phyloP scores from a whole-genome alignment of 1,140 invertebrate species.

The Heliconius nattereri region DNA sequence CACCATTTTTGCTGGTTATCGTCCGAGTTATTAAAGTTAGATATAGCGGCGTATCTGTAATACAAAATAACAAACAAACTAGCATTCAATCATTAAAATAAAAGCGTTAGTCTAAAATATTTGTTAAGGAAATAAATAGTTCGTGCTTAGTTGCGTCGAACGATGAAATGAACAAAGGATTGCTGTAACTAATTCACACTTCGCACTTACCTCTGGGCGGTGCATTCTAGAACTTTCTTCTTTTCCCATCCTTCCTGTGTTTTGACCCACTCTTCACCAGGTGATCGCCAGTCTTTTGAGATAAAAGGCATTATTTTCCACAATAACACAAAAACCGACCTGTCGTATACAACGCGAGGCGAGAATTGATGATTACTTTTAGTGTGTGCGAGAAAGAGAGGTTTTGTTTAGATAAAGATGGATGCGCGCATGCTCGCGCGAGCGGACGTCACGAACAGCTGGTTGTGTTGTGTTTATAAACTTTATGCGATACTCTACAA shows the following conservation, averaged over 20 bases:
- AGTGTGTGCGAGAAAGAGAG: conserved; percentile 49
- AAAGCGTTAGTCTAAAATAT: conserved; percentile 46
- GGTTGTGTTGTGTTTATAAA: conserved; percentile 52
- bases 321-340: conserved; percentile 63
- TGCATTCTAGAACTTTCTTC: conserved; percentile 94
- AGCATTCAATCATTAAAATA: conserved; percentile 44
- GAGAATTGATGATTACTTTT: conserved; percentile 49
- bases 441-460: conserved; percentile 78
- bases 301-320: conserved; percentile 87
- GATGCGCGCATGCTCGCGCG: conserved; percentile 68
- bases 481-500: background rate
- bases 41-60: conserved; percentile 78
- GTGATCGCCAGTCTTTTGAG: conserved; percentile 75
- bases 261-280: conserved; percentile 99
- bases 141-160: conserved; percentile 59
- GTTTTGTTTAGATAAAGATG: conserved; percentile 65
- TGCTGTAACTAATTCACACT: conserved; percentile 52
- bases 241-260: conserved; percentile 98
- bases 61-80: conserved; percentile 63
- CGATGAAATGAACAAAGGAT: conserved; percentile 82
- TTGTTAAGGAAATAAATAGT: conserved; percentile 63
- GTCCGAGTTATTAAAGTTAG: conserved; percentile 76
- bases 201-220: conserved; percentile 81
- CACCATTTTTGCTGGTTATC: conserved; percentile 73
- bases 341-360: conserved; percentile 54